phyloP scores from a whole-genome alignment of 2,888 invertebrate genomes.

The Scelioninae gen. 1 region DNA sequence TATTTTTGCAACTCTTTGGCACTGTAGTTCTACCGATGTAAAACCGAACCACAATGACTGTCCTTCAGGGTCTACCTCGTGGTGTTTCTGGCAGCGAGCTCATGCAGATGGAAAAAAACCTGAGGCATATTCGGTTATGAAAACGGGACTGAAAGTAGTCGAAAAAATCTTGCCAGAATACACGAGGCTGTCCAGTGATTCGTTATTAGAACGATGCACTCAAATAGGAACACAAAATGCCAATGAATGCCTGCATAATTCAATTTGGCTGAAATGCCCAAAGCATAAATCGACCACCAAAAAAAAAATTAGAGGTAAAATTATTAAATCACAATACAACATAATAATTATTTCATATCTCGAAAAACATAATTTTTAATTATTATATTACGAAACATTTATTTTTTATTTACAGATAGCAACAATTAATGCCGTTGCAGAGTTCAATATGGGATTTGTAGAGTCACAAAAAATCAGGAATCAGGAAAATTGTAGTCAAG shows the following conservation, averaged over 20 bases:
- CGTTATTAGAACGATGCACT: conserved; percentile 12
- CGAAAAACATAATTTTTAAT: neutral
- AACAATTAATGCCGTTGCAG: conserved; percentile 30
- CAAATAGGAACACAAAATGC: conserved; percentile 30
- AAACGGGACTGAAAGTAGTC: neutral
- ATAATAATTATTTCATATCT: conserved; percentile 11
- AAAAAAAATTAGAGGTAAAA: conserved; percentile 8
- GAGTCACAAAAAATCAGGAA: conserved; percentile 9
- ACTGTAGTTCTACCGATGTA: conserved; percentile 31
- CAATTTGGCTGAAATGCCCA: conserved; percentile 5
- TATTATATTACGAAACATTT: neutral
- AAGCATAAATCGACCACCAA: conserved; percentile 11
- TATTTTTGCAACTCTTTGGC: conserved; percentile 71
- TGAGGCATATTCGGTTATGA: neutral
- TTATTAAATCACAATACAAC: conserved; percentile 5
- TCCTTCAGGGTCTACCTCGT: conserved; percentile 20
- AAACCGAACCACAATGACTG: conserved; percentile 18
- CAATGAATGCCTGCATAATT: conserved; percentile 20
- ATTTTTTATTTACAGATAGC: conserved; percentile 34
- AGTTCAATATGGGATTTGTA: conserved; percentile 25
- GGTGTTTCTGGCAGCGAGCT: conserved; percentile 34
- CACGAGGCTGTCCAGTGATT: conserved; percentile 12
- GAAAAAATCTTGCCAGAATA: conserved; percentile 16
- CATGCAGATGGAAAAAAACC: neutral
- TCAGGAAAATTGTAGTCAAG: neutral